A percentile compares a stretch with the other conserved stretches of the same genome.
Evolutionary conservation across 2,797 vertebrate genomes (phyloP).

Genomic region (Calcarius lapponicus): DNA sequence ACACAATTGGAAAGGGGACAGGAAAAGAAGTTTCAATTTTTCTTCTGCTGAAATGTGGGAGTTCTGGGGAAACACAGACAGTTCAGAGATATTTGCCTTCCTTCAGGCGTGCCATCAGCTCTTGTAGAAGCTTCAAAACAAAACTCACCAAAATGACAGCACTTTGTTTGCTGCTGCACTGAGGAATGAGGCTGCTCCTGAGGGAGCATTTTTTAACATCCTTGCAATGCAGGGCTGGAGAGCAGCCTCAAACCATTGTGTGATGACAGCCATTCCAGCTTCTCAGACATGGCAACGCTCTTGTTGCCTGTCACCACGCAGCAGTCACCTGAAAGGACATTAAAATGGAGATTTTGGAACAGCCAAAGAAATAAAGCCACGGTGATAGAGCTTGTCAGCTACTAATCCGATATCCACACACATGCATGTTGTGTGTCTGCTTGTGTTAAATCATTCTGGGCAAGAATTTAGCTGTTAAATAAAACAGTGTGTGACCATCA

Average conservation of each 20-base stretch:
- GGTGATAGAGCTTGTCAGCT: constrained; percentile 28
- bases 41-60: neutral
- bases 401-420: constrained; percentile 54
- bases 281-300: neutral
- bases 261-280: neutral
- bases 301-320: neutral
- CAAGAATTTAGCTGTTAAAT: constrained; percentile 16
- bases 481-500: neutral
- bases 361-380: neutral
- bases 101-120: constrained; percentile 19
- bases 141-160: constrained; percentile 34
- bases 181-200: neutral
- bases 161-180: neutral
- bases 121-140: constrained; percentile 21
- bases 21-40: neutral
- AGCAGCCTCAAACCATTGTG: neutral
- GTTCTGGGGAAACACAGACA: neutral
- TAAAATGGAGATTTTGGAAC: neutral
- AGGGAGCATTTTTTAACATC: neutral
- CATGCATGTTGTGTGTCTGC: constrained; percentile 41
- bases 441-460: constrained; percentile 47
- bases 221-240: neutral
- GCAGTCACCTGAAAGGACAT: constrained; percentile 18
- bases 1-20: neutral
- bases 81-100: constrained; percentile 16